Base-by-base conservation (phyloP, 2,113 vertebrate genomes). In the Osmerus mordax region DNA sequence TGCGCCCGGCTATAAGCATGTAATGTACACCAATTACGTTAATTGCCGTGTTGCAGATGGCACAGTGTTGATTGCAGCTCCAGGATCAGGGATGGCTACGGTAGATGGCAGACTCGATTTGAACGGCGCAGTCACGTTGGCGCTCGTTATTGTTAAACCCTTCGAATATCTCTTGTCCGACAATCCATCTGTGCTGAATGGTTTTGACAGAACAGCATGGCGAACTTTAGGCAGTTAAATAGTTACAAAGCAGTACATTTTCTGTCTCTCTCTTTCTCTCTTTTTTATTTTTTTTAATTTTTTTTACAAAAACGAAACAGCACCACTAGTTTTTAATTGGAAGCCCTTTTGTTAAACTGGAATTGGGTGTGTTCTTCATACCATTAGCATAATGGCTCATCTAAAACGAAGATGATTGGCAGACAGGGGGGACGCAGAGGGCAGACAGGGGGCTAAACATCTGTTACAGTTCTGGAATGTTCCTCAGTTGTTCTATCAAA, bases 11-110 rank as follows among this genome's bases (percentile, higher is more conserved):
- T 87, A 89, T 90, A 91, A 89, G 86, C 84, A 80, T 88, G 89
- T 87, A 88, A 91, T 88, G 83, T 91, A 91, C 87, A 92, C 87
- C 85, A 90, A 92, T 92, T 92, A 91, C 92, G 90, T 73, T 91
- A 91, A 93, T 92, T 90, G 81, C 83, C 79, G 79, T 72, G 77
- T 87, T 90, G 88, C 91, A 92, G 91, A 92, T 92, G 91, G 92
- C 85, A 85, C 82, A 77, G 89, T 89, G 88, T 87, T 93, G 91
- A 93, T 92, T 92, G 89, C 88, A 80, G 86, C 85, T 85, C 86
- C 84, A 89, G 84, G 87, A 89, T 87, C 85, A 82, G 81, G 83
- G 82, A 81, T 83, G 83, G 83, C 85, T 21, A 21, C 21, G 21
- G 21, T 21, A 21, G 21, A 21, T 21, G 83, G 83, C 85, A 70